phyloP scores from a whole-genome alignment of 1,140 invertebrate genomes.

The Nasonia giraulti region DNA sequence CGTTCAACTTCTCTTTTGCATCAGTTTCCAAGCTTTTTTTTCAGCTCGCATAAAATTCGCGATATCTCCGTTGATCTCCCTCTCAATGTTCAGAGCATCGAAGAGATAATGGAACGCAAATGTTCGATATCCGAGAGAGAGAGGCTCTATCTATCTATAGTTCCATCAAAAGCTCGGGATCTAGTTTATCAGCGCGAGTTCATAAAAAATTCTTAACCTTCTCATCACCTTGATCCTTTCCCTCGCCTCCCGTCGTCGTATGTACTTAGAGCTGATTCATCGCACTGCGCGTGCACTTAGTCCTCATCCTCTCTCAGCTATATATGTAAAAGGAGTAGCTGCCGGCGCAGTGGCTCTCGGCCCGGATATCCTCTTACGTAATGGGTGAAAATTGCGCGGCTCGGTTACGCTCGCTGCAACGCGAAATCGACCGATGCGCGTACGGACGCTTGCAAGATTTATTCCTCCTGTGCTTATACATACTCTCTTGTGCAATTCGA shows the following conservation, averaged over 20 bases:
- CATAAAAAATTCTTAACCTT: neutral
- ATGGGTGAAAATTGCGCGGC: conserved; percentile 33
- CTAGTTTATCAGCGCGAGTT: too few species aligned
- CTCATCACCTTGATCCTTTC: neutral
- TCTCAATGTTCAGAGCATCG: too few species aligned
- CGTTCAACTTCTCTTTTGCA: neutral
- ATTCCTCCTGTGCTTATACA: too few species aligned
- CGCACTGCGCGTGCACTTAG: neutral
- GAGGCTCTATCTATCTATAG: too few species aligned
- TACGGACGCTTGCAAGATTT: too few species aligned
- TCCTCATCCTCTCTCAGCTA: neutral
- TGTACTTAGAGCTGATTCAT: too few species aligned
- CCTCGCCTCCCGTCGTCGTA: too few species aligned
- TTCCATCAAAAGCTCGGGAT: too few species aligned
- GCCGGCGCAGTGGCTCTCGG: neutral
- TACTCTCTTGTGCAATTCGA: too few species aligned
- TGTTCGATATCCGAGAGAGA: too few species aligned
- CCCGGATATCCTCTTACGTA: conserved; percentile 32
- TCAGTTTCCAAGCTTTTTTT: neutral
- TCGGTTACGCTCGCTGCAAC: too few species aligned
- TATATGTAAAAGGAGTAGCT: neutral
- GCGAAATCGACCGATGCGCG: neutral
- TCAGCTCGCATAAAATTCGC: neutral
- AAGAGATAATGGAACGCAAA: too few species aligned
- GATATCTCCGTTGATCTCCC: neutral